phyloP scores from a whole-genome alignment of 2,113 vertebrate genomes.

The Saguinus midas region DNA sequence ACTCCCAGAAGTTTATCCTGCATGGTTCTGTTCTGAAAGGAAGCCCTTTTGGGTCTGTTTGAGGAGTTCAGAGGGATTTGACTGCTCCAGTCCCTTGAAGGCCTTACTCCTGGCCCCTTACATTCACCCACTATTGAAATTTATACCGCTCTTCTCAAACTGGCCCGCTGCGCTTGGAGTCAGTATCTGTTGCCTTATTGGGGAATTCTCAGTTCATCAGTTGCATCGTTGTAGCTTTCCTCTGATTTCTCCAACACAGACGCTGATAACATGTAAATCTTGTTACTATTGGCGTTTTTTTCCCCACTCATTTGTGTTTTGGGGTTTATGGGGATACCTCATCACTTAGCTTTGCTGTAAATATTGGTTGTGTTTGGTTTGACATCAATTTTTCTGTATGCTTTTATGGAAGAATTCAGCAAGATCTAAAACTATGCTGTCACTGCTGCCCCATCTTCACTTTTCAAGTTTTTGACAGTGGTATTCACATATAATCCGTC shows the following conservation, averaged over 20 bases:
- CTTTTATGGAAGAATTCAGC: neutral
- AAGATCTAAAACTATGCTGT: neutral
- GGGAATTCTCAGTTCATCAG: neutral
- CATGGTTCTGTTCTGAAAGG: neutral
- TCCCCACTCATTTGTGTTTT: neutral
- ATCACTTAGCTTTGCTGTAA: neutral
- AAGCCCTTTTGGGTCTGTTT: neutral
- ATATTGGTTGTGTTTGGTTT: conserved; percentile 4
- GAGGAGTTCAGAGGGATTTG: neutral
- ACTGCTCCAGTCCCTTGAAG: neutral
- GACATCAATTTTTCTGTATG: neutral
- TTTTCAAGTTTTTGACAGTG: neutral
- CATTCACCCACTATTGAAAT: neutral
- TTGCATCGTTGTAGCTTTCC: neutral
- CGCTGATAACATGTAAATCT: neutral
- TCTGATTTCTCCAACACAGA: neutral
- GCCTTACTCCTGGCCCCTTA: neutral
- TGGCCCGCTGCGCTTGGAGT: neutral
- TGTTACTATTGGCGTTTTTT: neutral
- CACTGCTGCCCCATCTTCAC: neutral
- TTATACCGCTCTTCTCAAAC: neutral
- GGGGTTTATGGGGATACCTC: neutral
- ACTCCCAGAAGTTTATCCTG: neutral
- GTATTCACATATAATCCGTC: neutral
- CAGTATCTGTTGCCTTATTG: neutral